Conservation (phyloP, 2,888 invertebrate genomes). For the Mactromeris polynyma region DNA sequence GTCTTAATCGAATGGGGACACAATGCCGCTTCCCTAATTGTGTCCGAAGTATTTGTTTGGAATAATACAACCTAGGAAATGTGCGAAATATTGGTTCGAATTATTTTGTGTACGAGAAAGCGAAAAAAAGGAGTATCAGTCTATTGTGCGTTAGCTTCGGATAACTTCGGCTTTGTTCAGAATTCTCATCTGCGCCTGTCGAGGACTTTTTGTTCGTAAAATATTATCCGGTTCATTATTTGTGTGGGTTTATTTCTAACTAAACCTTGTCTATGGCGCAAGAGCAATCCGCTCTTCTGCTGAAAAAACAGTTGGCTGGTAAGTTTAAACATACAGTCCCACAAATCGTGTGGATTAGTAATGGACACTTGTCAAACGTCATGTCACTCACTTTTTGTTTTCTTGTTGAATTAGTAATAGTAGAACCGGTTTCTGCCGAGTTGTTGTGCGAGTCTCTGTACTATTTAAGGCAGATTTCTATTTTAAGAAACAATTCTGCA, state of each 20-base stretch:
- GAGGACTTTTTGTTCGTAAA: conserved; percentile 34
- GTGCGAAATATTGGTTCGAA: background rate
- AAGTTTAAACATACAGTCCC: conserved; percentile 21
- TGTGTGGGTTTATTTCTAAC: conserved; percentile 14
- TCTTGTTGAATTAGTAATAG: background rate
- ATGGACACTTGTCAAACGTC: conserved; percentile 6
- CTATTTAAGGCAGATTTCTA: too few species aligned
- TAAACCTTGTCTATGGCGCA: conserved; percentile 75
- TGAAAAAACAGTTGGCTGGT: conserved; percentile 82
- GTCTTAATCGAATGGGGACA: too few species aligned
- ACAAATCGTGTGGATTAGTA: background rate
- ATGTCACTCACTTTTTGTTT: background rate
- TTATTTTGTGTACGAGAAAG: background rate
- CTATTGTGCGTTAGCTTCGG: background rate
- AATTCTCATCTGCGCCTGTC: conserved; percentile 67
- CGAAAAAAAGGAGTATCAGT: background rate
- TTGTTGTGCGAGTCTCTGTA: too few species aligned
- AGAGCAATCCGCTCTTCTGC: conserved; percentile 81
- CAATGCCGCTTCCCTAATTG: too few species aligned
- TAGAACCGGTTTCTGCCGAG: background rate
- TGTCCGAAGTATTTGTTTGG: too few species aligned
- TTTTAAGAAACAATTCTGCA: too few species aligned
- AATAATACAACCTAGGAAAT: too few species aligned
- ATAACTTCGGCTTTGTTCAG: background rate
- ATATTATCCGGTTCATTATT: conserved; percentile 36